phyloP scores from a whole-genome alignment of 2,797 vertebrate species.

The Rhabdomys pumilio region DNA sequence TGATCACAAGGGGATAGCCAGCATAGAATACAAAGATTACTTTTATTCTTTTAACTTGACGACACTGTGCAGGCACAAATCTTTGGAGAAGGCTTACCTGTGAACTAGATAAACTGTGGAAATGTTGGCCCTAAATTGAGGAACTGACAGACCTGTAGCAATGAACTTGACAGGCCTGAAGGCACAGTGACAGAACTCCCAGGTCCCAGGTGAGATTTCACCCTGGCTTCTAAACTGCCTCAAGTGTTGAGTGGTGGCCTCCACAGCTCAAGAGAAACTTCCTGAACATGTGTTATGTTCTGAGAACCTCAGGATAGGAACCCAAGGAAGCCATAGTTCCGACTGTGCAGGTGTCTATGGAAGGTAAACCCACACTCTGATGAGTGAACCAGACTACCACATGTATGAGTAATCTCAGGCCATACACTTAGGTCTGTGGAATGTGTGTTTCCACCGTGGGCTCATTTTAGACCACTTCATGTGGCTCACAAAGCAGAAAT shows the following conservation, averaged over 20 bases:
- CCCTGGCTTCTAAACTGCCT: slow-evolving; percentile 65
- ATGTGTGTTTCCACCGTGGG: slow-evolving; percentile 75
- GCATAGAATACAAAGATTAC: slow-evolving; percentile 51
- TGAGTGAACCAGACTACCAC: slow-evolving; percentile 76
- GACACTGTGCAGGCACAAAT: slow-evolving; percentile 71
- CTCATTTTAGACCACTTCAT: slow-evolving; percentile 65
- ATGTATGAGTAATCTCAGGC: slow-evolving; percentile 80
- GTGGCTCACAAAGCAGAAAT: slow-evolving; percentile 70
- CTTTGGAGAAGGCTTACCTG: slow-evolving; percentile 64
- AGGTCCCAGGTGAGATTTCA: slow-evolving; percentile 66
- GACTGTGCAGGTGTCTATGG: slow-evolving; percentile 67
- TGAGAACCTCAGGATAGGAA: slow-evolving; percentile 37
- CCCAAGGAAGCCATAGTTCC: background rate
- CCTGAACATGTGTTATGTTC: background rate
- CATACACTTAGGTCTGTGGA: slow-evolving; percentile 74
- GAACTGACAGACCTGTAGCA: slow-evolving; percentile 18
- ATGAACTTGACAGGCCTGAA: slow-evolving; percentile 6
- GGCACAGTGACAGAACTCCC: slow-evolving; percentile 11
- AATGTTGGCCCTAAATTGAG: slow-evolving; percentile 51
- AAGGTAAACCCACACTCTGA: slow-evolving; percentile 66
- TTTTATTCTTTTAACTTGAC: slow-evolving; percentile 78
- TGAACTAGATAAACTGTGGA: slow-evolving; percentile 68
- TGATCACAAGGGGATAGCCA: slow-evolving; percentile 70
- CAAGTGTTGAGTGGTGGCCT: background rate
- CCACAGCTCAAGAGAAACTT: background rate